Percentiles rank a stretch among this genome's conserved stretches.
These are phyloP conservation scores for Philhelius pedissequus DNA, from an alignment of 2,888 invertebrate genomes.

Conservation along the genomic window DNA sequence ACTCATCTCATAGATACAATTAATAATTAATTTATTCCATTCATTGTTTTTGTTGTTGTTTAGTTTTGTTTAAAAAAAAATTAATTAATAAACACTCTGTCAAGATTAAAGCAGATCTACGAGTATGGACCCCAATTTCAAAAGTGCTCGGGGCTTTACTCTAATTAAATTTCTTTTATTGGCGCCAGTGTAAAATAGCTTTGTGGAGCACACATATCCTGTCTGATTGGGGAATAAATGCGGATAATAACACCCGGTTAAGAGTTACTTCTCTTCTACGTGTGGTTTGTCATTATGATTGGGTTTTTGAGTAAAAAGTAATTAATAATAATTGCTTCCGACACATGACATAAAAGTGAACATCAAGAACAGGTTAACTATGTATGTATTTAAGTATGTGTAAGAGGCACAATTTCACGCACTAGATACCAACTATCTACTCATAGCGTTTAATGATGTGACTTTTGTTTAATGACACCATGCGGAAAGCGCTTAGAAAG, in stretches of 20 bases:
- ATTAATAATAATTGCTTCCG: constrained; percentile 57
- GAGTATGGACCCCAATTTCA: not conserved
- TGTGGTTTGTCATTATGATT: constrained; percentile 23
- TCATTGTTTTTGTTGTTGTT: not conserved
- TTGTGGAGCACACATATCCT: constrained; percentile 51
- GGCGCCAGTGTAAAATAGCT: constrained; percentile 54
- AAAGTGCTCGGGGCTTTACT: constrained; percentile 27
- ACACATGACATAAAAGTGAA: constrained; percentile 31
- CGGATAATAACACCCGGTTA: constrained; percentile 48
- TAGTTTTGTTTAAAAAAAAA: constrained; percentile 11
- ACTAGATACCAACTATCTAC: not conserved
- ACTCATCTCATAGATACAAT: constrained; percentile 38
- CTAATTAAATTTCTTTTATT: constrained; percentile 66
- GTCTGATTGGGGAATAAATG: constrained; percentile 27
- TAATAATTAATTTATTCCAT: not conserved
- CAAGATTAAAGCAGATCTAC: not conserved
- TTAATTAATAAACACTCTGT: constrained; percentile 17
- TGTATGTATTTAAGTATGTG: too few species aligned
- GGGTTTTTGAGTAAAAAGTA: constrained; percentile 40
- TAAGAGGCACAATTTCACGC: constrained; percentile 1
- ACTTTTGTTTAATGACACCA: not conserved
- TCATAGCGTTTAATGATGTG: not conserved
- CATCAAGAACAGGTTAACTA: not conserved
- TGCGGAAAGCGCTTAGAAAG: not conserved
- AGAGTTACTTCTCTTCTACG: constrained; percentile 3